phyloP scores from a whole-genome alignment of 2,113 vertebrate genomes.

The Ancistrus triradiatus region DNA sequence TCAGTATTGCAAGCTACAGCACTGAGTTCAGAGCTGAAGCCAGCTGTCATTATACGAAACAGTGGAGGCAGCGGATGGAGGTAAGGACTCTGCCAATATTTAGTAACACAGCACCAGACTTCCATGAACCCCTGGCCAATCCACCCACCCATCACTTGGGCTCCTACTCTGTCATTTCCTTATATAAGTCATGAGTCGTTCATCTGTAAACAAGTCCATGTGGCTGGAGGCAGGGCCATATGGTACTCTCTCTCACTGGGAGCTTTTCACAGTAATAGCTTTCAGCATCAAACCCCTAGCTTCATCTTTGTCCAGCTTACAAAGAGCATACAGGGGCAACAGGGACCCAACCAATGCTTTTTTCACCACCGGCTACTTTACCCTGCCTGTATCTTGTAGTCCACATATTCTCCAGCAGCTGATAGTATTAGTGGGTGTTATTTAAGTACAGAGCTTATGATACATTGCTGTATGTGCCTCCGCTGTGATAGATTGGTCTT shows the following conservation, averaged over 20 bases:
- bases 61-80: too few relatives aligned
- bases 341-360: slow-evolving; percentile 15
- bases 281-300: too few relatives aligned
- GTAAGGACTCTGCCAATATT: too few relatives aligned
- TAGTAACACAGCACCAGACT: too few relatives aligned
- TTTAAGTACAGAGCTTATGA: slow-evolving; percentile 37
- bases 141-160: too few relatives aligned
- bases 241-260: slow-evolving; percentile 12
- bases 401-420: slow-evolving; percentile 5
- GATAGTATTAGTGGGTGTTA: slow-evolving; percentile 28
- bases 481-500: slow-evolving; percentile 29
- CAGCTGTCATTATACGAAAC: too few relatives aligned
- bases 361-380: slow-evolving; percentile 4
- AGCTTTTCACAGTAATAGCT: background rate
- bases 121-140: too few relatives aligned
- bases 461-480: slow-evolving; percentile 37
- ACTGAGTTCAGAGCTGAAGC: too few relatives aligned
- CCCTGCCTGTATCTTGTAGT: slow-evolving; percentile 1
- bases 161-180: too few relatives aligned
- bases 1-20: too few relatives aligned
- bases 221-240: slow-evolving; percentile 39
- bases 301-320: too few relatives aligned
- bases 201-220: slow-evolving; percentile 24
- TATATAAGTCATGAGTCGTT: slow-evolving; percentile 39
- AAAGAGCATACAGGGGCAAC: slow-evolving; percentile 25